Evolutionary conservation across 2,797 vertebrate species (phyloP).

Genomic region (Rallus crepitans): DNA sequence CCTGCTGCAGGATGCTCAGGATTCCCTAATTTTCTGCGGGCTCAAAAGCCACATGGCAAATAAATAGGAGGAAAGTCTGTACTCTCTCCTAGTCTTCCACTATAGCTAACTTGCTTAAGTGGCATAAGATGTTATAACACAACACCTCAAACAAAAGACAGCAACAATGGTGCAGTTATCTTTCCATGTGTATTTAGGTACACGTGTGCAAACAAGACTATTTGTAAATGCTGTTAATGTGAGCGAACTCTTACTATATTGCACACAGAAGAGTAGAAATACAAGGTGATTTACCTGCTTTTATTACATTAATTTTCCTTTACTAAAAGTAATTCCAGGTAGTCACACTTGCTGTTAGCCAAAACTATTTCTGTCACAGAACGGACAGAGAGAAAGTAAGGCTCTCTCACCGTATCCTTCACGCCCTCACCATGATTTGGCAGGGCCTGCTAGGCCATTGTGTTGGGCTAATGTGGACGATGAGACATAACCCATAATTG

Average conservation of each 20-base stretch:
- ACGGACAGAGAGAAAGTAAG: not conserved
- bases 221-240: not conserved
- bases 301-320: not conserved
- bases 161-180: not conserved
- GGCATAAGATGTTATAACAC: not conserved
- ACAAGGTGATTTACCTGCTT: not conserved
- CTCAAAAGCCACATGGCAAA: not conserved
- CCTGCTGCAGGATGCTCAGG: not conserved
- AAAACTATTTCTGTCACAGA: not conserved
- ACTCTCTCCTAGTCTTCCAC: not conserved
- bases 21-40: not conserved
- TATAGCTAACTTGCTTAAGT: not conserved
- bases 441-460: not conserved
- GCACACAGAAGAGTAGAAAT: not conserved
- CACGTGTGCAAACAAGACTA: not conserved
- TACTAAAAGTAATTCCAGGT: not conserved
- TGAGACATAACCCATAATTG: not conserved
- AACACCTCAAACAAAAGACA: not conserved
- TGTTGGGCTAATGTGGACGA: not conserved
- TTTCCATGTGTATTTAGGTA: not conserved
- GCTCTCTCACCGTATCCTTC: not conserved
- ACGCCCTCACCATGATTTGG: not conserved
- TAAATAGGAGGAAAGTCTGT: rapidly evolving
- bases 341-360: not conserved
- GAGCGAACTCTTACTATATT: not conserved